phyloP scores from a whole-genome alignment of 2,797 vertebrate species.

The Ambastaia sidthimunki region DNA sequence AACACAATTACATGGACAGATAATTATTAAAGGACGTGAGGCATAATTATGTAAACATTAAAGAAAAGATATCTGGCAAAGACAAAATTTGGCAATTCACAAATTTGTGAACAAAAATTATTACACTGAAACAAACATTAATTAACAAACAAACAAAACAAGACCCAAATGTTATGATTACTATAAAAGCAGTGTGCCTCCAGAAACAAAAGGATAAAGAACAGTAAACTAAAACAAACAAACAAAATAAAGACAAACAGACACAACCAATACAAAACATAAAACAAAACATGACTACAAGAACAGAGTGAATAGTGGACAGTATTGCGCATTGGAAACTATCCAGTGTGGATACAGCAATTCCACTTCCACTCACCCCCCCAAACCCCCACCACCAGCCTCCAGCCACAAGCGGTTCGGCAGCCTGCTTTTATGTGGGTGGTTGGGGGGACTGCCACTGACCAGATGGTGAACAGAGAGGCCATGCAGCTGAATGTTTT shows the following conservation, averaged over 20 bases:
- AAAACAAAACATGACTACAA: slow-evolving; percentile 29
- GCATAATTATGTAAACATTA: slow-evolving; percentile 40
- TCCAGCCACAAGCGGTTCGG: slow-evolving; percentile 36
- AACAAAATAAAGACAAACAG: not conserved
- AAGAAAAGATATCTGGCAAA: slow-evolving; percentile 65
- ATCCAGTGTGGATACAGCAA: slow-evolving; percentile 49
- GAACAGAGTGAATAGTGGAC: slow-evolving; percentile 47
- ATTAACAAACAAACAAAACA: slow-evolving; percentile 57
- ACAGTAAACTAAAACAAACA: slow-evolving; percentile 1
- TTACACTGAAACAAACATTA: not conserved
- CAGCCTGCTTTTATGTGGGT: slow-evolving; percentile 59
- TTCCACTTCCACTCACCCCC: slow-evolving; percentile 46
- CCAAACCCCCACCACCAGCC: slow-evolving; percentile 46
- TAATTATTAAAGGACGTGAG: slow-evolving; percentile 17
- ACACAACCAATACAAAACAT: not conserved
- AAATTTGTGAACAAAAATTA: slow-evolving; percentile 65
- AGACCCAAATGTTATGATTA: slow-evolving; percentile 61
- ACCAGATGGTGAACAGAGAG: slow-evolving; percentile 71
- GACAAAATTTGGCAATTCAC: slow-evolving; percentile 73
- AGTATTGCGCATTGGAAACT: slow-evolving; percentile 47
- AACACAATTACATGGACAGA: slow-evolving; percentile 23
- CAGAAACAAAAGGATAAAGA: slow-evolving; percentile 54
- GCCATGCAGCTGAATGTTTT: slow-evolving; percentile 76
- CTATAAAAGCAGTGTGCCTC: slow-evolving; percentile 75
- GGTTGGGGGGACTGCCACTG: slow-evolving; percentile 63